Percentiles rank a stretch among this genome's conserved stretches.
phyloP scores from a whole-genome alignment of 2,797 vertebrate genomes.

The Tenualosa ilisha region DNA sequence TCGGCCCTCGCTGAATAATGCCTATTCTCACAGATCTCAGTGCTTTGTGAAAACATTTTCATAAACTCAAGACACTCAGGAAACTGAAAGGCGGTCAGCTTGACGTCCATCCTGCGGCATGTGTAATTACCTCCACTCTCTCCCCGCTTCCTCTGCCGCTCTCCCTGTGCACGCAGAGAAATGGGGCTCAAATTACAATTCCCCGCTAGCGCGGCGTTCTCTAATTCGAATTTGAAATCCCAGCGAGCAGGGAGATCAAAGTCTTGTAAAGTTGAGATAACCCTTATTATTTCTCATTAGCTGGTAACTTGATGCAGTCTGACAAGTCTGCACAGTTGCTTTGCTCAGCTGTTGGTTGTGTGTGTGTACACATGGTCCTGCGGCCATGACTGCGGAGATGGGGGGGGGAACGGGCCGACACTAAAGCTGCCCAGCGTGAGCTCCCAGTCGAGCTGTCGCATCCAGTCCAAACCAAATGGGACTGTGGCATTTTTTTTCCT shows the following conservation, averaged over 20 bases:
- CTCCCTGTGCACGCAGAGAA: slow-evolving; percentile 44
- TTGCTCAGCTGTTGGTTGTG: slow-evolving; percentile 71
- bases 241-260: slow-evolving; percentile 61
- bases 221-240: slow-evolving; percentile 56
- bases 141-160: slow-evolving; percentile 30
- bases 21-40: slow-evolving; percentile 25
- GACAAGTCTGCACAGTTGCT: slow-evolving; percentile 81
- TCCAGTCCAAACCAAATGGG: slow-evolving; percentile 78
- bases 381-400: slow-evolving; percentile 22
- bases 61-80: slow-evolving; percentile 26
- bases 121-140: slow-evolving; percentile 57
- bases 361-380: slow-evolving; percentile 67
- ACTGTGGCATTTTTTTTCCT: slow-evolving; percentile 70
- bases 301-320: slow-evolving; percentile 79
- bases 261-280: slow-evolving; percentile 70
- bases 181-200: slow-evolving; percentile 53
- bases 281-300: slow-evolving; percentile 85
- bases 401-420: slow-evolving; percentile 33
- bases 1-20: not conserved
- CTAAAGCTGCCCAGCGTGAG: slow-evolving; percentile 58
- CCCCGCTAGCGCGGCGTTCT: slow-evolving; percentile 48
- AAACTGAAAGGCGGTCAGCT: slow-evolving; percentile 23
- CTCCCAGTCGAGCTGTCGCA: slow-evolving; percentile 77
- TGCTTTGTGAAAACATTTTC: slow-evolving; percentile 40
- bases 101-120: slow-evolving; percentile 43